A percentile compares a stretch with the other conserved stretches of the same genome.
Conservation (phyloP, 2,797 vertebrate species). For the Potorous gilbertii region DNA sequence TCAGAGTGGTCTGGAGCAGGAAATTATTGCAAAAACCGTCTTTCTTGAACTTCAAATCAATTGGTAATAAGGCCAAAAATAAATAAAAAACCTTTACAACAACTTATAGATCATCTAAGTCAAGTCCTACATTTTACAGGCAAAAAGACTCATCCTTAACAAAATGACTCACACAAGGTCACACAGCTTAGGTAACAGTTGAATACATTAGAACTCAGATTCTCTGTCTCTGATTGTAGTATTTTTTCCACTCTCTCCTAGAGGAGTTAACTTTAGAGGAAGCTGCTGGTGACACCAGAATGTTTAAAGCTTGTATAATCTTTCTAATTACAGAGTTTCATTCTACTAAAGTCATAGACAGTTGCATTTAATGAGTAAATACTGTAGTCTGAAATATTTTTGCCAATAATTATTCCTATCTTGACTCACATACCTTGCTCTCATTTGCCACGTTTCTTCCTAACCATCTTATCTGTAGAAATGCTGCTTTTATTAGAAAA, state of each 20-base stretch:
- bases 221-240: conserved; percentile 7
- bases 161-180: not conserved
- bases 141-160: not conserved
- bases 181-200: not conserved
- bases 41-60: not conserved
- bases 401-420: conserved; percentile 36
- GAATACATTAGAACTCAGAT: not conserved
- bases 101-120: conserved; percentile 13
- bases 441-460: conserved; percentile 56
- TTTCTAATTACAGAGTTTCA: not conserved
- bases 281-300: not conserved
- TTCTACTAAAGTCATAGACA: conserved; percentile 5
- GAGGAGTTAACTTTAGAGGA: not conserved
- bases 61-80: not conserved
- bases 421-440: conserved; percentile 40
- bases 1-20: not conserved
- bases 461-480: conserved; percentile 47
- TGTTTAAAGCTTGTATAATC: conserved; percentile 24
- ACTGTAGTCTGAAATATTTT: not conserved
- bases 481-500: conserved; percentile 59
- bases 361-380: not conserved
- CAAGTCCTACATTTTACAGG: not conserved
- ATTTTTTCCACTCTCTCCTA: not conserved
- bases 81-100: not conserved
- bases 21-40: not conserved